Conservation (phyloP, 2,113 vertebrate species). For the Sapajus apella region DNA sequence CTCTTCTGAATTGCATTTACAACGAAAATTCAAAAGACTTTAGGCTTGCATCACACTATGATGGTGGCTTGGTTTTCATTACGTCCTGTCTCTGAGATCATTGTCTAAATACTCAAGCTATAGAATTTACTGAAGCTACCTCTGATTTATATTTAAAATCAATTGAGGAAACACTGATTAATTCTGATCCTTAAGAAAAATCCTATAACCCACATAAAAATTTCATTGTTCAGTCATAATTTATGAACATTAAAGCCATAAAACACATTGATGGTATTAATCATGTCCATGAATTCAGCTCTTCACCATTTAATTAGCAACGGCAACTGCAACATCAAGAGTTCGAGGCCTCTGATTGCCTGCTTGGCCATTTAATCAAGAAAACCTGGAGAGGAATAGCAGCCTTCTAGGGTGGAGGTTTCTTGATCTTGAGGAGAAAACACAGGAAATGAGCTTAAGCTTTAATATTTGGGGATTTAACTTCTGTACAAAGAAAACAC, state of each 20-base stretch:
- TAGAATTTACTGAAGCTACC: slow-evolving; percentile 14
- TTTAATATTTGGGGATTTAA: neutral
- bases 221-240: slow-evolving; percentile 55
- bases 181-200: slow-evolving; percentile 68
- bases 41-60: neutral
- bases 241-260: slow-evolving; percentile 60
- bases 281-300: slow-evolving; percentile 25
- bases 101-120: slow-evolving; percentile 36
- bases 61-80: neutral
- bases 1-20: slow-evolving; percentile 15
- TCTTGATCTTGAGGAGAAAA: neutral
- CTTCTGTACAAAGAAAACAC: slow-evolving; percentile 29
- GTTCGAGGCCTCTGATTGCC: slow-evolving; percentile 50
- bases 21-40: slow-evolving; percentile 1
- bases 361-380: slow-evolving; percentile 60
- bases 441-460: slow-evolving; percentile 3
- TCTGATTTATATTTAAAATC: slow-evolving; percentile 62
- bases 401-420: neutral
- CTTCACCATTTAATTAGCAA: slow-evolving; percentile 59
- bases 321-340: slow-evolving; percentile 4
- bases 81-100: slow-evolving; percentile 24
- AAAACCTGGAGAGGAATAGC: slow-evolving; percentile 31
- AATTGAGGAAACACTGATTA: slow-evolving; percentile 59
- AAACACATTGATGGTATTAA: slow-evolving; percentile 48
- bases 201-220: slow-evolving; percentile 63